A percentile compares a stretch with the other conserved stretches of the same genome.
Evolutionary conservation across 2,797 vertebrate genomes (phyloP).

Genomic region (Bradypus variegatus): DNA sequence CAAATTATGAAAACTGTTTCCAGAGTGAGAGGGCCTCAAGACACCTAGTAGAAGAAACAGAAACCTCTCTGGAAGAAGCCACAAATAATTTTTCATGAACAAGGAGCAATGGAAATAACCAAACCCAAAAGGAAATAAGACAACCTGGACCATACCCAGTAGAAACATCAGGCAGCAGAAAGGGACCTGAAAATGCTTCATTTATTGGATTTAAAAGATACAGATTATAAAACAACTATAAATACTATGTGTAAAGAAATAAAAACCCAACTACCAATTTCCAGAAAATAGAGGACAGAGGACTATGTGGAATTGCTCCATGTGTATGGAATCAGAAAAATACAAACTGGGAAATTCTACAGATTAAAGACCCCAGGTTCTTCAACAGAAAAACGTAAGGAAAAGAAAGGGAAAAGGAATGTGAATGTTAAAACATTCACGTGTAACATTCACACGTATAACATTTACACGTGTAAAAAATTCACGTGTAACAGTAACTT

Average conservation of each 20-base stretch:
- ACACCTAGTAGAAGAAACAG: background rate
- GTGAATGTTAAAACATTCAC: no score
- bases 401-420: background rate
- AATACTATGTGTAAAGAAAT: background rate
- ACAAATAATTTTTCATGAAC: background rate
- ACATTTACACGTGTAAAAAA: no score
- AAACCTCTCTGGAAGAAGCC: background rate
- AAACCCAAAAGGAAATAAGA: background rate
- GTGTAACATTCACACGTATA: no score
- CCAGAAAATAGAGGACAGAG: background rate
- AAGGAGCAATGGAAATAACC: background rate
- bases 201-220: background rate
- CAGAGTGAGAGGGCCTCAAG: background rate
- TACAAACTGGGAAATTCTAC: background rate
- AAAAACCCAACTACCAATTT: background rate
- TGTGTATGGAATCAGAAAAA: background rate
- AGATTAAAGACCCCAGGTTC: background rate
- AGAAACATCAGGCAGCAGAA: background rate
- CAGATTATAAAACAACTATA: background rate
- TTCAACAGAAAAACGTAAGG: background rate
- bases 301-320: background rate
- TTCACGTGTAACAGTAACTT: no score
- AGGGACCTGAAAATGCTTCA: background rate
- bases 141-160: background rate
- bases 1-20: background rate